Percentiles rank a stretch among this genome's conserved stretches.
phyloP scores from a whole-genome alignment of 2,113 vertebrate genomes.

The Zapornia atra region DNA sequence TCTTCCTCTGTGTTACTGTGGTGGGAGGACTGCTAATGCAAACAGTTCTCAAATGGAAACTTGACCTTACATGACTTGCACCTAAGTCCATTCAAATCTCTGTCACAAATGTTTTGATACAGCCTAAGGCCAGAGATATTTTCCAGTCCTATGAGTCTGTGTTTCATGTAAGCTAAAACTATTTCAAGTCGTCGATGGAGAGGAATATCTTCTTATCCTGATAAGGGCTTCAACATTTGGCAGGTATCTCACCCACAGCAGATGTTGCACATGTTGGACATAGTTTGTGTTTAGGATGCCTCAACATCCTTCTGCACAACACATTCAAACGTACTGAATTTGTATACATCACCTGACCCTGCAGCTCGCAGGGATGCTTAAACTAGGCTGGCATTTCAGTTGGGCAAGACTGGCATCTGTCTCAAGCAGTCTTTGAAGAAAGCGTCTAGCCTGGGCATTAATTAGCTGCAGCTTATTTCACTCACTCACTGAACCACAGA shows the following conservation, averaged over 20 bases:
- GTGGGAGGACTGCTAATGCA: conserved; percentile 23
- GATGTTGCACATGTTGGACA: neutral
- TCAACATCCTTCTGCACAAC: neutral
- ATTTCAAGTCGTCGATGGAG: neutral
- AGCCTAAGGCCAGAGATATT: conserved; percentile 25
- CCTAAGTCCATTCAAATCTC: conserved; percentile 68
- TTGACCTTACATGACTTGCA: conserved; percentile 60
- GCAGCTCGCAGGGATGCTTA: neutral
- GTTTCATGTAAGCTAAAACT: conserved; percentile 12
- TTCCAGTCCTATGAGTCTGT: conserved; percentile 15
- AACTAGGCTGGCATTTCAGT: neutral
- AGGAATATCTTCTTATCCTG: neutral
- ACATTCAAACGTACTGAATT: neutral
- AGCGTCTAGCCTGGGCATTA: neutral
- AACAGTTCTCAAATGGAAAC: conserved; percentile 33
- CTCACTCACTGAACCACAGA: neutral
- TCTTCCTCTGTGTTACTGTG: neutral
- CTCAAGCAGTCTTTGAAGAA: neutral
- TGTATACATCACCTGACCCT: neutral
- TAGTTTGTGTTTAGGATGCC: neutral
- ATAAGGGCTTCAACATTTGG: neutral
- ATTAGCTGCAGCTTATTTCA: neutral
- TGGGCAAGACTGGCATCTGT: neutral
- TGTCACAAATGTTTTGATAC: conserved; percentile 56
- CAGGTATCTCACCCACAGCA: neutral